Base-by-base conservation (phyloP, 2,888 invertebrate species). In the Crepidodera aurea region DNA sequence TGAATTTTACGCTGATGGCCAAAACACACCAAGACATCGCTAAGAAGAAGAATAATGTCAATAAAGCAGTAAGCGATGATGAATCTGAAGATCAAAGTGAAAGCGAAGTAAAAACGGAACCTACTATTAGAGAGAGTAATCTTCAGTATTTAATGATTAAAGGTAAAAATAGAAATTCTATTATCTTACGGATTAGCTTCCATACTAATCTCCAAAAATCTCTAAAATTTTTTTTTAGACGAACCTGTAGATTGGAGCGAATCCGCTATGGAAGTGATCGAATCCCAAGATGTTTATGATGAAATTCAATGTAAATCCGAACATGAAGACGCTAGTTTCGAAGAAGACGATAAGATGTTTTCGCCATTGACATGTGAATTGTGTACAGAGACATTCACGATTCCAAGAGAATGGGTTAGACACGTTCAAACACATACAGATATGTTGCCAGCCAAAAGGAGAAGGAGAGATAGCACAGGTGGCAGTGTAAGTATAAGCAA, bases 391-490 rank as follows among this genome's bases (percentile, higher is more conserved):
- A 90, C 91, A 67, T 93, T 92, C 81, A 89, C 90, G 56, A 85
- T 91, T 73, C 92, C 93, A 60, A 91, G 89, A 12, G 91, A 90
- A 64, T 91, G 93, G 90, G 92, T 93, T 67, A 86, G 90, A 27
- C 93, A 93, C 80, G 90, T 93, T 77, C 90, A 92, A 81, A 87
- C 87, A 1, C 93, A 93, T 79, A 89, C 91, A 1, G 88, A 87
- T 74, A 82, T 85, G 81, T 78, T 83, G 55, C 82, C 81, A 57
- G 84, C 83, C 51, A 84, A 87, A 74, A 75, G 87, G 77, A 84
- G 86, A 79, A 76, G 88, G 78, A 84, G 88, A 64, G 82, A 82
- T 60, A 82, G 85, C 70, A 75, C 67, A n/a, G 73, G 71, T 34
- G 73, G 72, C 65, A 70, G 69, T 8, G 42, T 32, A 37, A 29